Evolutionary conservation across 2,888 invertebrate species (phyloP), one percentile per base, ranked within the genome.

Genomic region (Cetonia aurata): DNA sequence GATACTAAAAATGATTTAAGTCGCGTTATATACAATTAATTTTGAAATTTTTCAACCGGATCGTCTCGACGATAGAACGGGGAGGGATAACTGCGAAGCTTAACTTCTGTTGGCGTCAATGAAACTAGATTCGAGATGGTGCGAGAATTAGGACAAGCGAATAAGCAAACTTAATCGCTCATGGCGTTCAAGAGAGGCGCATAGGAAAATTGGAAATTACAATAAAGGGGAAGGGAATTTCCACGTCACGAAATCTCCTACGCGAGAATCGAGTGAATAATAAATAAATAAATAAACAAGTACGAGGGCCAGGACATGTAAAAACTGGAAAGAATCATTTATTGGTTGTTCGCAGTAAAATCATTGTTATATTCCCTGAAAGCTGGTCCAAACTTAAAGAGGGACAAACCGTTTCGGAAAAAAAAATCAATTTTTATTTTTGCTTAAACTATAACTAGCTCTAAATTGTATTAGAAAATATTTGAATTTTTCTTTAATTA

Each of bases 171-270:
- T 48, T 60, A 60, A 60, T 60, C 60, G 46, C 48, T 60, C 13
- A 60, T 60, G 60, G 60, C 60, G 46, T 48, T 48, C 9, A 12
- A 15, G 48, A 48, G 31, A 31, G 9, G 46, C 48, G 46, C 31
- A 46, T 25, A n/a, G 31, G 60, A 48, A 60, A 60, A 60, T 60
- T 60, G 60, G 48, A 46, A 60, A 48, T 60, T 42, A 60, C 60
- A 60, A 60, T 60, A 60, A 46, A 48, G 60, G 13, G 25, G 25
- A 25, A 25, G 60, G 31, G 46, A 46, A 60, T 60, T 60, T 9
- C 9, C 13, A 46, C 31, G 6, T 46, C 46, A 46, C 25, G 46
- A n/a, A 15, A 56, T 56, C n/a, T 33, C 56, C 9, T 12, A 13
- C 25, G 25, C 1, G 3, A 4, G 25, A 25, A 4, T 3, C 4